Evolutionary conservation across 53 echinoderm and acorn worm species (phyloP), one percentile per base, ranked within the genome.

Genomic region (Luidia sarsii): DNA sequence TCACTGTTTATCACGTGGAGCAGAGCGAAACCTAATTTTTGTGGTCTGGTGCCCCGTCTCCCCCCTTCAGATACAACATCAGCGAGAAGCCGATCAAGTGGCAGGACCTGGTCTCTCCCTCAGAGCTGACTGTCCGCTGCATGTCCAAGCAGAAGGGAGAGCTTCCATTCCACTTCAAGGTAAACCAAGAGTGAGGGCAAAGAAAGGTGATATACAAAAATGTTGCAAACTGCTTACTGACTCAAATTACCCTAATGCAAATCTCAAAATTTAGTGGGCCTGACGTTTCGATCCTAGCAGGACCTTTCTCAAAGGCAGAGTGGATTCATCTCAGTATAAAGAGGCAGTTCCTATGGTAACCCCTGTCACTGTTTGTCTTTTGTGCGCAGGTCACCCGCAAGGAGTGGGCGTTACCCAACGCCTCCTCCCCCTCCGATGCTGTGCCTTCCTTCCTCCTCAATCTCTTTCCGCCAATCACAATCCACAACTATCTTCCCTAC

Each of bases 401-500:
- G 68, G 88, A 87, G 34, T 39, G 51, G 13, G 71, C 88, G 72
- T 53, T 87, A 2, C 35, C 75, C 38, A 72, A 67, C 16, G 32
- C 38, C 14, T n/a, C 33, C 31, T 48, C 30, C 3, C 46, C 77
- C 61, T 54, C 85, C 46, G 74, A 71, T 23, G 85, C 80, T 6
- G 87, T 86, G 27, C 97, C 92, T 59, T 85, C 86, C 70, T 97
- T 83, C 65, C 86, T 84, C 52, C 85, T 97, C 10, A 75, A 97
- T 67, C 71, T 97, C 52, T 86, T 93, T 74, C 97, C 97, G 50
- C 97, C 97, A 19, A 86, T 97, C 60, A 93, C 93, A 13, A 87
- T 97, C 10, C 97, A 97, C 81, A 97, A 97, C 83, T 97, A 86
- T 86, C 84, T 97, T 53, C 97, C 97, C 28, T 97, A 97, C 35